Base-by-base conservation (phyloP, 2,888 invertebrate genomes). In the Troilus luridus region DNA sequence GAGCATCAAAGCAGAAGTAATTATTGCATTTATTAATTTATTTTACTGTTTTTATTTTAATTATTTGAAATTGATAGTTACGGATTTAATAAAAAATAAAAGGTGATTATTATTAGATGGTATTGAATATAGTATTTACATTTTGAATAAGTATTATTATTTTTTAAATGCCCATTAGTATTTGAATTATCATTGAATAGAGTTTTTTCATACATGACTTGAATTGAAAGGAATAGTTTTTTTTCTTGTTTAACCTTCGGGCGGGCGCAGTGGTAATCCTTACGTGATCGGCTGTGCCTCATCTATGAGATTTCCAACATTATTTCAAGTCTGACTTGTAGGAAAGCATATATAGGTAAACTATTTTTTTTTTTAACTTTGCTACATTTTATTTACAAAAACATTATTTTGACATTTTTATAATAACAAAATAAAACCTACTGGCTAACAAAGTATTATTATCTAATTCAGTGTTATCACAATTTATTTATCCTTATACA, bases 1-100 rank as follows among this genome's bases (percentile, higher is more conserved):
- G 0, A 85, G 56, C 54, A 56, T 85, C 54, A 85, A 85, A 85
- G 10, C n/a, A 8, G 91, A 91, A 89, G 92, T 92, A 89, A 72
- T 24, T 64, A 56, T 88, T 24, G 17, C 3, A 41, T 27, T 77
- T 77, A 41, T 14, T 41, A 85, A 56, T 56, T 85, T 56, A 2
- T 56, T 58, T n/a, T 85, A 85, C 11, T 85, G 12, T 81, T 81
- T 17, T 12, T n/a, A 85, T 85, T 85, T 85, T 19, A 85, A 85
- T 3, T 85, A 21, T 56, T 77, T 27, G 27, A 72, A 72, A 72
- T 8, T 62, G 19, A 6, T 62, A 8, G 10, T 62, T 21, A 21
- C 5, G 59, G 14, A 59, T 59, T 12, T 14, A 64, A 64, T 24
- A 21, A 21, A 62, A 62, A 6, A 11, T 21, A 21, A 21, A 9